These are phyloP conservation scores for Notolabrus celidotus DNA, from an alignment of 2,797 vertebrate genomes.

Conservation along the genomic window DNA sequence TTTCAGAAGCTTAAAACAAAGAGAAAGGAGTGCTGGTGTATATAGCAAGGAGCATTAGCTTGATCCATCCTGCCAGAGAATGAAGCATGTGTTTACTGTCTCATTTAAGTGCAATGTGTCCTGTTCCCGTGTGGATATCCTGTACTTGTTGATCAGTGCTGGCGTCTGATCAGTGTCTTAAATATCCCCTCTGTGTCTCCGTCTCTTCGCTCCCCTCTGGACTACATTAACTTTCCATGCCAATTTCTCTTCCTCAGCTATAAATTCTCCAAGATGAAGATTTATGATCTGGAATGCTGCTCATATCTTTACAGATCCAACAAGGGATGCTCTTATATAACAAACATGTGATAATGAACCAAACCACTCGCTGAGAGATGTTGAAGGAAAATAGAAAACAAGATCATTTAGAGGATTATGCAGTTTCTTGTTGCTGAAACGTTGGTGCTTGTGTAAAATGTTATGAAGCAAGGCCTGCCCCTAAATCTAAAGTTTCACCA, in stretches of 20 bases:
- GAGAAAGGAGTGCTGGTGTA: slow-evolving; percentile 9
- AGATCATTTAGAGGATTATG: background rate
- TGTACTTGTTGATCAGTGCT: slow-evolving; percentile 22
- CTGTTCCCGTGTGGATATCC: slow-evolving; percentile 3
- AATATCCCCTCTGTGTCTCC: background rate
- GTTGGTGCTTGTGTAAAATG: background rate
- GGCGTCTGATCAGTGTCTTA: background rate
- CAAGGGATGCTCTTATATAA: background rate
- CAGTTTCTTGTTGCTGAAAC: background rate
- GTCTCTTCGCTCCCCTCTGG: background rate
- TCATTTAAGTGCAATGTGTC: background rate
- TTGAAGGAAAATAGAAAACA: slow-evolving; percentile 9
- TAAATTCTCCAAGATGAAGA: background rate
- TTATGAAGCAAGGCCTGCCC: too few species aligned
- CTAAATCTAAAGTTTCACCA: too few species aligned
- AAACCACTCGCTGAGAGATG: background rate
- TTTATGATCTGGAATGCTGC: background rate
- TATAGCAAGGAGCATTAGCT: slow-evolving; percentile 23
- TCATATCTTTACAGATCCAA: background rate
- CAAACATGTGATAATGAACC: background rate
- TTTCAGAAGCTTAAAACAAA: slow-evolving; percentile 38
- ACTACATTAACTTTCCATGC: background rate
- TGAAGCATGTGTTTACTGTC: background rate
- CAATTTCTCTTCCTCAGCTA: background rate
- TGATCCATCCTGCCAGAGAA: slow-evolving; percentile 22